Base-by-base conservation (phyloP, 2,888 invertebrate genomes). In the Bimastos eiseni region DNA sequence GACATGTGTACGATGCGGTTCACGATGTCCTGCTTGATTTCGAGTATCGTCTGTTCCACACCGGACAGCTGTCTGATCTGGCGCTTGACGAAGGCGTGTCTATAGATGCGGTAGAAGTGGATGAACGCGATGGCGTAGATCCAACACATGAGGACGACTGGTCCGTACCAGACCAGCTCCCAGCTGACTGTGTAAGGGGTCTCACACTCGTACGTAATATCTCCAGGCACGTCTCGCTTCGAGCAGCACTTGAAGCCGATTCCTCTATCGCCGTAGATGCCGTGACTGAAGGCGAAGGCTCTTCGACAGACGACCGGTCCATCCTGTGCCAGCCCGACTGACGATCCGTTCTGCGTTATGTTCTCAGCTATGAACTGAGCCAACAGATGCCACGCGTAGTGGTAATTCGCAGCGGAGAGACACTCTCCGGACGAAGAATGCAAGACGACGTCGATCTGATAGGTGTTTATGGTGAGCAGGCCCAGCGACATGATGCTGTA, bases 231-330 rank as follows among this genome's bases (percentile, higher is more conserved):
- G 15, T 15, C 0, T 2, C 70, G 89, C 15, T 70, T 33, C 33
- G 89, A 33, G 88, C 91, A 91, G 70, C 91, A 91, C 37, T 90
- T 55, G 38, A 88, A 91, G 24, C 91, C 91, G 37, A 91, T 83
- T 17, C 91, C 91, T 88, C 36, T 88, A 30, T 83, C 38, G 1
- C 91, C 91, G 89, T 55, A 91, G 36, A 91, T 49, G 1, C 33
- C 33, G 89, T 91, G 91, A 37, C 88, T 38, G 90, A 91, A 91
- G n/a, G 91, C 91, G 89, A 84, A 91, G n/a, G 89, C 89, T n/a
- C 91, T 91, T 83, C 91, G 38, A 55, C 91, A 91, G 2, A 91
- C 89, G 34, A 90, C 90, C 83, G 90, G 88, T 55, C 83, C 90
- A 13, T 89, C 90, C 36, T 24, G 13, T 83, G 55, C 89, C 33